phyloP scores from a whole-genome alignment of 2,797 vertebrate species.

The Myripristis murdjan region DNA sequence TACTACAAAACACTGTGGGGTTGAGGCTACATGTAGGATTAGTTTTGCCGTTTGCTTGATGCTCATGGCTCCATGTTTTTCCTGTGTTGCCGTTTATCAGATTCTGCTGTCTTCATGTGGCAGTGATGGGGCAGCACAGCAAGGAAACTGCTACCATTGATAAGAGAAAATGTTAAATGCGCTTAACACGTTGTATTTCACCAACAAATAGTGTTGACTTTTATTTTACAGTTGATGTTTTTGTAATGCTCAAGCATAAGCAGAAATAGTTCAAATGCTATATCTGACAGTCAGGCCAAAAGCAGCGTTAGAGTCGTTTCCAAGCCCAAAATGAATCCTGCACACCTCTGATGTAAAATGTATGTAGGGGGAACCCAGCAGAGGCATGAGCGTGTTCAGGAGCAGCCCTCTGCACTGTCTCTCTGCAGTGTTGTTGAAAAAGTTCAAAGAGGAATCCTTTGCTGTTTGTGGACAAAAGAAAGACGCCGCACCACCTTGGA shows the following conservation, averaged over 20 bases:
- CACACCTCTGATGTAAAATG: background rate
- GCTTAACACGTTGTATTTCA: background rate
- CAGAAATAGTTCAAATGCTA: background rate
- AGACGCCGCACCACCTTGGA: slow-evolving; percentile 55
- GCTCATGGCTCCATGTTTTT: background rate
- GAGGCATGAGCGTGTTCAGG: slow-evolving; percentile 14
- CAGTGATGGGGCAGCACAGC: background rate
- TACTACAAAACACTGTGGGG: slow-evolving; percentile 4
- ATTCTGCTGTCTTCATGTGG: background rate
- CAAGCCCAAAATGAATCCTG: slow-evolving; percentile 15
- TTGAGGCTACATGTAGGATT: background rate
- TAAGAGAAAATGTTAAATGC: background rate
- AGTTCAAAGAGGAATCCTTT: slow-evolving; percentile 43
- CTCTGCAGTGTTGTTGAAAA: slow-evolving; percentile 55
- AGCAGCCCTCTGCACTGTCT: slow-evolving; percentile 27
- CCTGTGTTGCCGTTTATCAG: background rate
- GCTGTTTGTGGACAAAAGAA: slow-evolving; percentile 28
- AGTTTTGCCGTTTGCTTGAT: slow-evolving; percentile 1
- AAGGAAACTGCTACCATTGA: too few species aligned
- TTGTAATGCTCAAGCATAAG: background rate
- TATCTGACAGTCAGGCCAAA: background rate
- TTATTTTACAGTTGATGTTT: slow-evolving; percentile 5
- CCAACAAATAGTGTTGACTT: background rate
- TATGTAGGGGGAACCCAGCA: slow-evolving; percentile 5
- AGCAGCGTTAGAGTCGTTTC: background rate